Percentiles rank a stretch among this genome's conserved stretches.
Evolutionary conservation across 2,888 invertebrate genomes (phyloP).

Genomic region (Mythimna ferrago): DNA sequence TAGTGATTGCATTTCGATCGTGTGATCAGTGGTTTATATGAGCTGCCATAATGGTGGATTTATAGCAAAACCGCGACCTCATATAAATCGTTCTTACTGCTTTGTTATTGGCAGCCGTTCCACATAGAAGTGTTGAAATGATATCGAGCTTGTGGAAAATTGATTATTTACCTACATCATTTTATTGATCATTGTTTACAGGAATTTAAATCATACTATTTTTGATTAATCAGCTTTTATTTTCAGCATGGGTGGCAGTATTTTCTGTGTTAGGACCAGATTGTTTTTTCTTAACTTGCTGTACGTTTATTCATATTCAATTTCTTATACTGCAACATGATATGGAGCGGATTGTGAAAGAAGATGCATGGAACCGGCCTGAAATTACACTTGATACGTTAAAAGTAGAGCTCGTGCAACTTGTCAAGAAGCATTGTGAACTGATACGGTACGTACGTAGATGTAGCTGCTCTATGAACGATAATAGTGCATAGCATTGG

Average conservation of each 20-base stretch:
- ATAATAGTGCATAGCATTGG: not conserved
- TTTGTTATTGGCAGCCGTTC: constrained; percentile 56
- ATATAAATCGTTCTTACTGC: constrained; percentile 57
- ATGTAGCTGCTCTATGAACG: not conserved
- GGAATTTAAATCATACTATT: not conserved
- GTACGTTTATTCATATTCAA: constrained; percentile 75
- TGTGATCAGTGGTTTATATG: constrained; percentile 61
- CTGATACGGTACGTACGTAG: constrained; percentile 68
- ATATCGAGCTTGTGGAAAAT: constrained; percentile 47
- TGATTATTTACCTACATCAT: constrained; percentile 28
- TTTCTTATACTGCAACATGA: constrained; percentile 71
- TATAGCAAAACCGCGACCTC: constrained; percentile 57
- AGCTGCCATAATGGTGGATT: constrained; percentile 58
- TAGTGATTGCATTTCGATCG: constrained; percentile 57
- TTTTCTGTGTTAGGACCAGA: constrained; percentile 73
- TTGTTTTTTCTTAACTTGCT: constrained; percentile 72
- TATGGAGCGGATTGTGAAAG: constrained; percentile 63
- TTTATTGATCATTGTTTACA: constrained; percentile 30
- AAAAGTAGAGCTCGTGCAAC: constrained; percentile 53
- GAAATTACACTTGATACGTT: constrained; percentile 44
- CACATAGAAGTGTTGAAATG: constrained; percentile 45
- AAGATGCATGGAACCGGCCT: constrained; percentile 17
- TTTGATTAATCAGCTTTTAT: not conserved
- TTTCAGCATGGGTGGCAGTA: constrained; percentile 59
- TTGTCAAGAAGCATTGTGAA: constrained; percentile 71